Conservation (phyloP, 2,113 vertebrate genomes). For the Microcebus ravelobensis region DNA sequence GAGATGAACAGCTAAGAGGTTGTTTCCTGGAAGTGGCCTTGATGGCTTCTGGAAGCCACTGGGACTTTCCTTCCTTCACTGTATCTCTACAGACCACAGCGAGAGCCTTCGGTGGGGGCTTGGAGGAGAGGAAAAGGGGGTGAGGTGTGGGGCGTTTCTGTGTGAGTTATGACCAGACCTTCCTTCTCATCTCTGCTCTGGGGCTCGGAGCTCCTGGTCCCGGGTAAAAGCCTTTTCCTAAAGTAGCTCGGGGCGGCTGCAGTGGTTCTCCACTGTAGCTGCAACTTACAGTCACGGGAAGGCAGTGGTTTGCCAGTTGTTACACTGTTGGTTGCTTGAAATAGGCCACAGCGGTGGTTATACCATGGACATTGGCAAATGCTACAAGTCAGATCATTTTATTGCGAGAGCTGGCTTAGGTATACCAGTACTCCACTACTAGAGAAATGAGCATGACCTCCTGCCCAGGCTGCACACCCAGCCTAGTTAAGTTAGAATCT, state of each 20-base stretch:
- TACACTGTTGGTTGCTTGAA: background rate
- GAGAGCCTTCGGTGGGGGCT: background rate
- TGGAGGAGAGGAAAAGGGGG: background rate
- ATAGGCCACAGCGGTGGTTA: background rate
- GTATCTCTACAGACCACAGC: background rate
- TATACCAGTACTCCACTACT: background rate
- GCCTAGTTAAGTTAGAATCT: background rate
- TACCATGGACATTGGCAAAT: background rate
- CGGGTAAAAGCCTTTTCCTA: background rate
- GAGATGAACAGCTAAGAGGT: background rate
- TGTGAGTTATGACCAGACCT: background rate
- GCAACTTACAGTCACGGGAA: background rate
- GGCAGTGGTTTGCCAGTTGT: background rate
- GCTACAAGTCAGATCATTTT: background rate
- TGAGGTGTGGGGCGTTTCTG: background rate
- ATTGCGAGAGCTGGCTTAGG: background rate
- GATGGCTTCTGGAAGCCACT: background rate
- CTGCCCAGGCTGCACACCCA: background rate
- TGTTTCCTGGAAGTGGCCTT: background rate
- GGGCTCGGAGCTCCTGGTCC: background rate
- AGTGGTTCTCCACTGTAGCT: background rate
- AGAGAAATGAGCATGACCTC: background rate
- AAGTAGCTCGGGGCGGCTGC: background rate
- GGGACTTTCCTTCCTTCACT: background rate
- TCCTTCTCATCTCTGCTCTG: background rate